phyloP scores from a whole-genome alignment of 1,140 invertebrate genomes.

The Mycetomoellerius zeteki region DNA sequence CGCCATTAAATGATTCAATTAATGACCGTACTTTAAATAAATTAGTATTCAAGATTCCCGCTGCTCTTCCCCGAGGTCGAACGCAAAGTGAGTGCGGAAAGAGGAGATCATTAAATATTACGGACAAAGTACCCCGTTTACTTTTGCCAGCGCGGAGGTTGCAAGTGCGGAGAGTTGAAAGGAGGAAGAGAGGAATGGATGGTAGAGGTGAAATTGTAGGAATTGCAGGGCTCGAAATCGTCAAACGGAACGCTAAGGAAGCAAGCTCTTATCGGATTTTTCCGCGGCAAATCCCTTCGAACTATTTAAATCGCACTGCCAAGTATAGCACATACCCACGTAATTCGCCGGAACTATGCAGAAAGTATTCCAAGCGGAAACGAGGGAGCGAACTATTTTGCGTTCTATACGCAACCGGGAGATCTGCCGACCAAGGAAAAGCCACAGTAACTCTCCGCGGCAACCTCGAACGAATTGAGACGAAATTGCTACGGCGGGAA shows the following conservation, averaged over 20 bases:
- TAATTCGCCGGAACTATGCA: conserved; percentile 73
- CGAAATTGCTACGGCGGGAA: conserved; percentile 67
- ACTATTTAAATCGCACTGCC: conserved; percentile 75
- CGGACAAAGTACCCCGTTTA: conserved; percentile 60
- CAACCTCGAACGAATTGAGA: conserved; percentile 64
- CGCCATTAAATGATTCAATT: conserved; percentile 46
- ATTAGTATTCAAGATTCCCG: conserved; percentile 53
- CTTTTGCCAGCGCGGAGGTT: conserved; percentile 41
- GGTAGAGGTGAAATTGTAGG: conserved; percentile 49
- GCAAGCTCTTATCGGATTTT: conserved; percentile 68
- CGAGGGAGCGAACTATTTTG: conserved; percentile 69
- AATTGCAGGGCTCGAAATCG: conserved; percentile 51
- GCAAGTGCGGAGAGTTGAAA: conserved; percentile 35
- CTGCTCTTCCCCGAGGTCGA: conserved; percentile 14
- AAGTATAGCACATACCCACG: conserved; percentile 42
- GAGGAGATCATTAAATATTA: conserved; percentile 65
- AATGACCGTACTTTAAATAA: conserved; percentile 57
- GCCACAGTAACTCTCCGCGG: conserved; percentile 68
- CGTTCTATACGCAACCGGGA: conserved; percentile 66
- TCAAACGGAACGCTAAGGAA: conserved; percentile 60
- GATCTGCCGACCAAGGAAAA: conserved; percentile 69
- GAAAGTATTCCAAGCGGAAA: conserved; percentile 72
- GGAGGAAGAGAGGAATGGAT: conserved; percentile 49
- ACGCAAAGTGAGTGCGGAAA: conserved; percentile 24
- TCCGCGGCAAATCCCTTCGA: conserved; percentile 67